phyloP scores from a whole-genome alignment of 1,140 invertebrate genomes.

The Pachypsylla venusta region DNA sequence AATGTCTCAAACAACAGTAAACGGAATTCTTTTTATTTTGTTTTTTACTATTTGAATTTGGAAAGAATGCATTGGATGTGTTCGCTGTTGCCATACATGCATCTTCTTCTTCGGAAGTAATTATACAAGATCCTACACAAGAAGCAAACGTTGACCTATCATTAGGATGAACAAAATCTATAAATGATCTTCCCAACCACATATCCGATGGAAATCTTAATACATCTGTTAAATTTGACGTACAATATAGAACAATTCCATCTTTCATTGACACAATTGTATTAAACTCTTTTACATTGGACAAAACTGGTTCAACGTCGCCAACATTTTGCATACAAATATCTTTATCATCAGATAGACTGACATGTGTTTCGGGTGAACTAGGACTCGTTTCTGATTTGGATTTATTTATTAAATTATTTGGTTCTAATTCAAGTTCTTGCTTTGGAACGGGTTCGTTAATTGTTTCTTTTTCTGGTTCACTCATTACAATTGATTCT shows the following conservation, averaged over 20 bases:
- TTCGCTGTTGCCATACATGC: not conserved
- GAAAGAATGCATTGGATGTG: not conserved
- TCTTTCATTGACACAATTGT: constrained; percentile 67
- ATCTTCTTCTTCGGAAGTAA: constrained; percentile 11
- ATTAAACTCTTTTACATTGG: constrained; percentile 41
- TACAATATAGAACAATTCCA: constrained; percentile 61
- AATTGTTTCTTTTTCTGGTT: constrained; percentile 1
- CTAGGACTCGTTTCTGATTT: not conserved
- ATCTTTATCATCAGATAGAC: constrained; percentile 5
- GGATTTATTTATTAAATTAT: constrained; percentile 7
- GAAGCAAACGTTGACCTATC: constrained; percentile 46
- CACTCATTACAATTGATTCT: not conserved
- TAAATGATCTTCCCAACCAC: constrained; percentile 70
- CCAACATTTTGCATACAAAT: constrained; percentile 5
- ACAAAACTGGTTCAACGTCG: constrained; percentile 2
- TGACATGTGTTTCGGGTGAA: not conserved
- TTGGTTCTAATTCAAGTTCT: constrained; percentile 7
- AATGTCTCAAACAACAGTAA: constrained; percentile 37
- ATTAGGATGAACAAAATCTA: constrained; percentile 68
- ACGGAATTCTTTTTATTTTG: constrained; percentile 26
- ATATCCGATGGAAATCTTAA: constrained; percentile 67
- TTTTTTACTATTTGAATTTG: not conserved
- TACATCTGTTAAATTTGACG: constrained; percentile 47
- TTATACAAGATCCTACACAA: constrained; percentile 37
- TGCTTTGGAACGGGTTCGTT: constrained; percentile 6